Conservation (phyloP, 2,888 invertebrate species). For the Anarsia innoxiella region DNA sequence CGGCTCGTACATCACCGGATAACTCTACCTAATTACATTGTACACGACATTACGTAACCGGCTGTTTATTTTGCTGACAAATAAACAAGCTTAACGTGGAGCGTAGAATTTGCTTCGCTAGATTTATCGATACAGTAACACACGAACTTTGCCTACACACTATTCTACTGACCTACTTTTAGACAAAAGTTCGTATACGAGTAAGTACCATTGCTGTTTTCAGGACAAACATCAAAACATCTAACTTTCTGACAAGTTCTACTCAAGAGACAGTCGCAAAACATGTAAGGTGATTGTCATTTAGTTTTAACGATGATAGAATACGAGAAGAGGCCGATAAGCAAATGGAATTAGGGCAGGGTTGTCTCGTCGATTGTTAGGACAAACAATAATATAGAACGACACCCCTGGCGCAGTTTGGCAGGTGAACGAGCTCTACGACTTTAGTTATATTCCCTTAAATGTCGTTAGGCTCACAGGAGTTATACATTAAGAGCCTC, state of each 20-base stretch:
- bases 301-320: constrained; percentile 12
- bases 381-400: constrained; percentile 17
- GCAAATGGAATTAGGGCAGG: constrained; percentile 16
- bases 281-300: too few species aligned
- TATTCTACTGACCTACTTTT: too few species aligned
- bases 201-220: too few species aligned
- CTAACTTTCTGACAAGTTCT: too few species aligned
- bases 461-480: constrained; percentile 30
- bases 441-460: constrained; percentile 30
- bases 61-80: neutral
- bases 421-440: constrained; percentile 27
- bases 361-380: constrained; percentile 22
- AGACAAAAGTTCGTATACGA: too few species aligned
- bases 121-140: too few species aligned
- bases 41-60: constrained; percentile 22
- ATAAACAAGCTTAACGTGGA: too few species aligned
- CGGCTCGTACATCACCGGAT: constrained; percentile 33
- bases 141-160: too few species aligned
- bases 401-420: constrained; percentile 33
- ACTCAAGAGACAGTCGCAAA: too few species aligned
- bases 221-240: too few species aligned
- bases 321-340: constrained; percentile 11
- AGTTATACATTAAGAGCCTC: constrained; percentile 18
- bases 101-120: too few species aligned
- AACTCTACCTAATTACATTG: constrained; percentile 25